Evolutionary conservation across 2,113 vertebrate species (phyloP), one percentile per base, ranked within the genome.

Genomic region (Cairina moschata): DNA sequence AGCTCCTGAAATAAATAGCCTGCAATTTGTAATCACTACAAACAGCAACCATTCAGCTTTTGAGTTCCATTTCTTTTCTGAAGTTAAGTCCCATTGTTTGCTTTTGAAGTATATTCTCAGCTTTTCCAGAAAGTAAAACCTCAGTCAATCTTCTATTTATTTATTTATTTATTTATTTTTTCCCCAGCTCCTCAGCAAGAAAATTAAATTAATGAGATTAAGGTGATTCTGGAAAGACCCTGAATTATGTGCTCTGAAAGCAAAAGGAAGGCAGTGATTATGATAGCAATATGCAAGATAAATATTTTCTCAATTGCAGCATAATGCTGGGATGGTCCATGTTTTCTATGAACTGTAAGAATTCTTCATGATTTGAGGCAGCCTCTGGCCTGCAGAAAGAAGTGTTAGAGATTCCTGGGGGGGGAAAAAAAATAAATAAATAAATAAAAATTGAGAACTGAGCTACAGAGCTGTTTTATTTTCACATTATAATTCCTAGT

Each of bases 261-360:
- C 20, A 83, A 65, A 92, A 83, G 16, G 46, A 93, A 90, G 86
- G n/a, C 28, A 67, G 38, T 65, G 76, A 62, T 84, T 83, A 59
- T 88, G 11, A 62, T 76, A 90, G 32, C 34, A 80, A 52, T 36
- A 66, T 48, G 15, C 68, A 80, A 76, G 54, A 29, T 46, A 88
- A 65, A 31, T 22, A 23, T 42, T 93, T 93, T 83, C 80, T 50
- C 58, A 82, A 22, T 7, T 36, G 22, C 29, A 88, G 58, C 26
- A 31, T 11, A 20, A 40, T 42, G 26, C 6, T 75, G 28, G 22
- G 44, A 42, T 48, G 9, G 26, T 8, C 55, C 10, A 18, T 20
- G 15, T 4, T 96, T 88, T 58, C 54, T 59, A 69, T 36, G 76
- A 81, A 26, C 50, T 83, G 17, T 48, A 85, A 79, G 79, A 85